A percentile compares a stretch with the other conserved stretches of the same genome.
Conservation (phyloP, 2,113 vertebrate genomes). For the Dicerorhinus sumatrensis region DNA sequence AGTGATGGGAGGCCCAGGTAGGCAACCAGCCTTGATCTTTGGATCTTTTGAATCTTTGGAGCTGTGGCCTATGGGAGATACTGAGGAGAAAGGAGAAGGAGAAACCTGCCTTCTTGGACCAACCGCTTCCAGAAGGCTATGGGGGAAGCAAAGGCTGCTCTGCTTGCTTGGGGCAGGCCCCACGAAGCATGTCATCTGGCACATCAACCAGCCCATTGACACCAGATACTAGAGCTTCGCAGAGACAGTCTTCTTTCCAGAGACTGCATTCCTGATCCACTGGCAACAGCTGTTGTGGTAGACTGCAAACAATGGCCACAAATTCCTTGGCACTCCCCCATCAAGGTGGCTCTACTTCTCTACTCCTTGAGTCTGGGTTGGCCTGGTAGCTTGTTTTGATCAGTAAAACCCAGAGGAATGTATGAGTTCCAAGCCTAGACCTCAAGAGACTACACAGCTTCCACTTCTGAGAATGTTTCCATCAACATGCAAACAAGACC, state of each 20-base stretch:
- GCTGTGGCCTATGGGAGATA: not conserved
- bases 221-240: not conserved
- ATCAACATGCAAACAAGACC: accelerated
- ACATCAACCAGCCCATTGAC: not conserved
- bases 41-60: not conserved
- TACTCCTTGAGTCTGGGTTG: accelerated
- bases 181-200: too few species aligned
- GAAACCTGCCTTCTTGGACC: not conserved
- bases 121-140: not conserved
- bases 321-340: too few species aligned
- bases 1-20: not conserved
- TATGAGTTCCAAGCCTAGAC: not conserved
- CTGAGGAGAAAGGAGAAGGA: not conserved
- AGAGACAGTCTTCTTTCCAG: not conserved
- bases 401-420: accelerated
- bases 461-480: not conserved
- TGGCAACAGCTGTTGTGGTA: too few species aligned
- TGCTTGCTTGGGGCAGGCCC: not conserved
- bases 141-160: not conserved
- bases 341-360: not conserved
- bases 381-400: not conserved
- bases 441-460: not conserved
- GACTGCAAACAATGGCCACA: not conserved
- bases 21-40: not conserved
- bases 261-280: accelerated